Evolutionary conservation across 2,888 invertebrate species (phyloP).

Genomic region (Drosophila infuscata): DNA sequence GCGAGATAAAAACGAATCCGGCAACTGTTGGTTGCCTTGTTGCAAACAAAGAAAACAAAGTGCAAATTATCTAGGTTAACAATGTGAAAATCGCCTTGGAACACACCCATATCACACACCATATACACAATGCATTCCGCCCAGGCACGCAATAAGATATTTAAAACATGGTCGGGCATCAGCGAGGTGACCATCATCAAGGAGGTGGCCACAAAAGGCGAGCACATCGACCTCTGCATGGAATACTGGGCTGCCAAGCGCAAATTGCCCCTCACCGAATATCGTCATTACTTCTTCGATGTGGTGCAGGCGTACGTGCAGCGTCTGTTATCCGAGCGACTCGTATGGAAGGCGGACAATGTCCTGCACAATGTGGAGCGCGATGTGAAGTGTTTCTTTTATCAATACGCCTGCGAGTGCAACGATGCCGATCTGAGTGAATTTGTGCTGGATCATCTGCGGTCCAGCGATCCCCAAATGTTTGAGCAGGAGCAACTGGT

Average conservation of each 20-base stretch:
- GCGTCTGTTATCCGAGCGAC: conserved; percentile 82
- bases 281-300: conserved; percentile 80
- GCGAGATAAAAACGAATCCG: conserved; percentile 13
- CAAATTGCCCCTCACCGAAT: conserved; percentile 68
- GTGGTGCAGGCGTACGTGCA: conserved; percentile 83
- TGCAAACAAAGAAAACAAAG: conserved; percentile 38
- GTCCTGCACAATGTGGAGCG: conserved; percentile 81
- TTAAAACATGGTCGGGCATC: conserved; percentile 83
- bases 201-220: conserved; percentile 85
- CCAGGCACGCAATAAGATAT: conserved; percentile 80
- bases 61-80: conserved; percentile 8
- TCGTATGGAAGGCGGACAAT: conserved; percentile 82
- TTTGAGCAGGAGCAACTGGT: conserved; percentile 74
- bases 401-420: conserved; percentile 87
- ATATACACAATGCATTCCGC: conserved; percentile 60
- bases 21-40: conserved; percentile 31
- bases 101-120: conserved; percentile 21
- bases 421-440: conserved; percentile 87
- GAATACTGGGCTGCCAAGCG: conserved; percentile 81
- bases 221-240: conserved; percentile 82
- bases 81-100: conserved; percentile 39
- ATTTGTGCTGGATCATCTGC: conserved; percentile 89
- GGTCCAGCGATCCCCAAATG: conserved; percentile 84
- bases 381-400: conserved; percentile 82
- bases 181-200: conserved; percentile 83